phyloP scores from a whole-genome alignment of 2,888 invertebrate genomes.

The Lasioglossum calceatum region DNA sequence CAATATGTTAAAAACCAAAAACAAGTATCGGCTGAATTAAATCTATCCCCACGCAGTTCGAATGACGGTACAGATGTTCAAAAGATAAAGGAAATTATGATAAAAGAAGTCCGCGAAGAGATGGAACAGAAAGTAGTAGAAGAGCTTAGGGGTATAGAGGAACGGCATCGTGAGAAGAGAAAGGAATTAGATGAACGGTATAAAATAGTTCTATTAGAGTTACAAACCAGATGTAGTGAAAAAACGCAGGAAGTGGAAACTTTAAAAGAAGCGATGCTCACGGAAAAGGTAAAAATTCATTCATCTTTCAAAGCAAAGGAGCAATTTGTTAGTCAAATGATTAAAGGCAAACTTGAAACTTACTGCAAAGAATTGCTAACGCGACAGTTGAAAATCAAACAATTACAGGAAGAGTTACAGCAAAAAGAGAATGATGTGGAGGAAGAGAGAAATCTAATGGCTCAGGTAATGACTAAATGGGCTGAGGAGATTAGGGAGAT shows the following conservation, averaged over 20 bases:
- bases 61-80: conserved; percentile 81
- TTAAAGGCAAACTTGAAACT: conserved; percentile 82
- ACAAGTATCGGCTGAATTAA: conserved; percentile 79
- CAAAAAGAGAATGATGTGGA: conserved; percentile 86
- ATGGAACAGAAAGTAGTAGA: conserved; percentile 88
- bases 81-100: conserved; percentile 85
- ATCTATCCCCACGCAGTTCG: conserved; percentile 74
- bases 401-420: conserved; percentile 85
- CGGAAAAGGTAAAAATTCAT: conserved; percentile 85
- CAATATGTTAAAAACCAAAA: conserved; percentile 87
- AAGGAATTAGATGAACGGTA: conserved; percentile 86
- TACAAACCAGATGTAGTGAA: conserved; percentile 85
- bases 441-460: conserved; percentile 85
- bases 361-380: conserved; percentile 75
- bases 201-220: conserved; percentile 83
- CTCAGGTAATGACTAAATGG: conserved; percentile 80
- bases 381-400: conserved; percentile 79
- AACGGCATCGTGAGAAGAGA: conserved; percentile 85
- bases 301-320: conserved; percentile 86
- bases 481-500: conserved; percentile 78
- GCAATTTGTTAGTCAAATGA: conserved; percentile 85
- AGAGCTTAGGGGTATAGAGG: conserved; percentile 87
- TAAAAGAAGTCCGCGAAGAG: conserved; percentile 88
- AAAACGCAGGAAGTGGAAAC: conserved; percentile 86
- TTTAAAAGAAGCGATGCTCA: conserved; percentile 85